Evolutionary conservation across 1,140 invertebrate genomes (phyloP), one percentile per base, ranked within the genome.

Genomic region (Anastatus disparis): DNA sequence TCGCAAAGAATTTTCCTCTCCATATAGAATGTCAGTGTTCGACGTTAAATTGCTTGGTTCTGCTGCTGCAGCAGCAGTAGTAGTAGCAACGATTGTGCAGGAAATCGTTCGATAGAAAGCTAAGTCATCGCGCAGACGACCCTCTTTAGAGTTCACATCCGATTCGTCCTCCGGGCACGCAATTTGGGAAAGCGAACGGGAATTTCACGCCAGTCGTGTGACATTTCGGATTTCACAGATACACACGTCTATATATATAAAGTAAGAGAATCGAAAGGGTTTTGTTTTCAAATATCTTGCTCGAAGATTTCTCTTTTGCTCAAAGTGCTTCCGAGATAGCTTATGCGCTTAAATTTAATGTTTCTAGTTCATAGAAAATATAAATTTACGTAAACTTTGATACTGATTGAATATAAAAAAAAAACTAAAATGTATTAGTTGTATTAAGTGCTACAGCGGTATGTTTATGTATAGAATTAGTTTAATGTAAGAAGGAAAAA

Each of bases 141-240:
- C 8, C 31, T 58, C 31, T 24, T 48, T 27, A 20, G 12, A n/a
- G n/a, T 9, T 20, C 42, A 42, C 40, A 53, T 66, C 52, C 53
- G 53, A 66, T 55, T 55, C 31, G 40, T 46, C 38, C 53, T 44
- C 22, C 50, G 42, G 22, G 40, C 40, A 29, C 17, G 52, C 35
- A 56, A 56, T 56, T 12, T 29, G n/a, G n/a, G n/a, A n/a, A 55
- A 17, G 22, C 63, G 31, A 50, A 48, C 13, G 22, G n/a, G 15
- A 50, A 24, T 50, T 50, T 50, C 48, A 50, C 48, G 20, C 48
- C 48, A 44, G 42, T 44, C 42, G n/a, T n/a, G n/a, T n/a, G n/a
- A n/a, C n/a, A n/a, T n/a, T n/a, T n/a, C n/a, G n/a, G n/a, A n/a
- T n/a, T n/a, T n/a, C n/a, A n/a, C n/a, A n/a, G n/a, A n/a, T n/a